Base-by-base conservation (phyloP, 2,797 vertebrate genomes). In the Eurystomus glaucurus region DNA sequence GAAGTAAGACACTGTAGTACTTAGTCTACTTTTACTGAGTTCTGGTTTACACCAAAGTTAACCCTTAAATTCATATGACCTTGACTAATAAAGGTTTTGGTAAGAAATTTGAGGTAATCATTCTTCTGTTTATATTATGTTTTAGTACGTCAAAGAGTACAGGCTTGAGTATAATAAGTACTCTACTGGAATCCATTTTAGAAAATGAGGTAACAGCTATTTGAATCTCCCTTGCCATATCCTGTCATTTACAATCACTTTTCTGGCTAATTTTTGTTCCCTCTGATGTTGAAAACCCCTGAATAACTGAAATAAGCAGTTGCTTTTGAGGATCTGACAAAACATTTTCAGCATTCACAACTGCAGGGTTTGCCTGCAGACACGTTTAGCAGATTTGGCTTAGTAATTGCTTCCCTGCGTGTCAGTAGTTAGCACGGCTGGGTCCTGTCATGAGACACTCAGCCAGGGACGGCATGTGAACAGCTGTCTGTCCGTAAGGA, bases 391-490 rank as follows among this genome's bases (percentile, higher is more conserved):
- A 71, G n/a, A 28, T 23, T 89, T 76, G 58, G 43, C 16, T 74
- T 37, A 48, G 55, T 17, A 79, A 76, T 45, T 62, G 41, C 16
- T 70, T 83, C 35, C 28, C 7, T 0, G 1, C 0, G 0, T 55
- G 29, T 6, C 2, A 1, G 5, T 41, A 46, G 23, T 57, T 77
- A 28, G 9, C n/a, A 10, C 0, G 3, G 31, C 43, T 62, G 11
- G 7, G 19, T 80, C 54, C 33, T 14, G 8, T 43, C 60, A 4
- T 0, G 2, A 12, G 28, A 33, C 1, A 1, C 12, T 23, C 37
- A 58, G 37, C 28, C 14, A 2, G 41, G 39, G 35, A 9, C 14
- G 6, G 11, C 28, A 52, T 3, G 6, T 18, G 39, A 85, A n/a
- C 31, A 54, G 31, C 29, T 15, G 1, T 37, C 28, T 41, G 10